Evolutionary conservation across 35 echinoderm and acorn worm species (phyloP).

Genomic region (Lytechinus pictus): DNA sequence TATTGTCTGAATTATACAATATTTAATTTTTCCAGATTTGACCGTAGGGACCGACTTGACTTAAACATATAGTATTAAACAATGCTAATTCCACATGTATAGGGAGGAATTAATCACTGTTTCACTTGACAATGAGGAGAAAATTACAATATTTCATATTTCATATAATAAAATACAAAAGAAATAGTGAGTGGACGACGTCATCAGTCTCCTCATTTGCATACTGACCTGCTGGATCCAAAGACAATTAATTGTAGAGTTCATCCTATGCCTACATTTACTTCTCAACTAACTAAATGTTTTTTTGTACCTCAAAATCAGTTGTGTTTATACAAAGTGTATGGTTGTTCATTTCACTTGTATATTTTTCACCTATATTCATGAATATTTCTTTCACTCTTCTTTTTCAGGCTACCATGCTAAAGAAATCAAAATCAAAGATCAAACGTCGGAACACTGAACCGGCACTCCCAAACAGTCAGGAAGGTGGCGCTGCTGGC

Average conservation of each 20-base stretch:
- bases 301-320: neutral
- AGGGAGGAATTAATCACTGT: too few species aligned
- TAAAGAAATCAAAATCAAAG: constrained; percentile 98
- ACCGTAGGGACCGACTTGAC: too few species aligned
- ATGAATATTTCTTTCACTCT: neutral
- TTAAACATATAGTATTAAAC: too few species aligned
- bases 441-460: constrained; percentile 97
- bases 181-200: too few species aligned
- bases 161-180: too few species aligned
- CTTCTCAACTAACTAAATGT: neutral
- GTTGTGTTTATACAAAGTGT: neutral
- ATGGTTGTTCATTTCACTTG: neutral
- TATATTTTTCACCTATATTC: neutral
- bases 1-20: too few species aligned
- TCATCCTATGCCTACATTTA: neutral
- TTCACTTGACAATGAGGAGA: too few species aligned
- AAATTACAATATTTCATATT: too few species aligned
- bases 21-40: too few species aligned
- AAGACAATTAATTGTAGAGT: neutral
- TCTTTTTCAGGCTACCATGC: constrained; percentile 86
- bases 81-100: too few species aligned
- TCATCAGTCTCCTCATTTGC: too few species aligned
- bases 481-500: constrained; percentile 59
- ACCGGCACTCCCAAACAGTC: constrained; percentile 80
- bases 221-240: too few species aligned